phyloP scores from a whole-genome alignment of 1,140 invertebrate species.

The Brachionus paranguensis region DNA sequence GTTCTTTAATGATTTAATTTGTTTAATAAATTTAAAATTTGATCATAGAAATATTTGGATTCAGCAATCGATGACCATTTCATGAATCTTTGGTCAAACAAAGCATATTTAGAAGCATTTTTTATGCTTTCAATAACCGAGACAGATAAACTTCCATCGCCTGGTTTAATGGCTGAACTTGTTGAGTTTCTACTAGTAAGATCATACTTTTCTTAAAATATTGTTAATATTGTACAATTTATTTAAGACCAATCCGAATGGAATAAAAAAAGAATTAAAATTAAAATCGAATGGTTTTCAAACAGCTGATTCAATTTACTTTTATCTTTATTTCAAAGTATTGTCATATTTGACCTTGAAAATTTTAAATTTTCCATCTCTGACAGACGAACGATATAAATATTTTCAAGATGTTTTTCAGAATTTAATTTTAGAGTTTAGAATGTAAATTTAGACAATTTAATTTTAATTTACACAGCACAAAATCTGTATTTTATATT shows the following conservation, averaged over 20 bases:
- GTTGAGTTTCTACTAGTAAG: not conserved
- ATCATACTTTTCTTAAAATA: no score
- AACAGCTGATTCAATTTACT: not conserved
- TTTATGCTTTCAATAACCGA: not conserved
- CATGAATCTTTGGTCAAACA: not conserved
- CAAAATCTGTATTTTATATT: not conserved
- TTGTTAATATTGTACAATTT: no score
- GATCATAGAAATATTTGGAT: not conserved
- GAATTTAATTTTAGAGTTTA: constrained; percentile 8
- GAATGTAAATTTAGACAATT: not conserved
- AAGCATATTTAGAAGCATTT: constrained; percentile 9
- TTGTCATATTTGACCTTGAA: not conserved
- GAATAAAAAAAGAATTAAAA: not conserved
- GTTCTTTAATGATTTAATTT: no score
- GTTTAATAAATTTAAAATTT: not conserved
- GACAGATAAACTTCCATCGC: not conserved
- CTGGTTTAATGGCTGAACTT: not conserved
- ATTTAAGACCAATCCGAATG: not conserved
- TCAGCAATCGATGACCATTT: not conserved
- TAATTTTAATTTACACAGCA: not conserved
- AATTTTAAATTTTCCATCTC: not conserved
- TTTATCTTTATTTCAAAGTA: not conserved
- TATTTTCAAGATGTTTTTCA: not conserved
- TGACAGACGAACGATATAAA: not conserved
- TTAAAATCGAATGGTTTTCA: not conserved